Base-by-base conservation (phyloP, 1,140 invertebrate species). In the Drosophila kanapiae region DNA sequence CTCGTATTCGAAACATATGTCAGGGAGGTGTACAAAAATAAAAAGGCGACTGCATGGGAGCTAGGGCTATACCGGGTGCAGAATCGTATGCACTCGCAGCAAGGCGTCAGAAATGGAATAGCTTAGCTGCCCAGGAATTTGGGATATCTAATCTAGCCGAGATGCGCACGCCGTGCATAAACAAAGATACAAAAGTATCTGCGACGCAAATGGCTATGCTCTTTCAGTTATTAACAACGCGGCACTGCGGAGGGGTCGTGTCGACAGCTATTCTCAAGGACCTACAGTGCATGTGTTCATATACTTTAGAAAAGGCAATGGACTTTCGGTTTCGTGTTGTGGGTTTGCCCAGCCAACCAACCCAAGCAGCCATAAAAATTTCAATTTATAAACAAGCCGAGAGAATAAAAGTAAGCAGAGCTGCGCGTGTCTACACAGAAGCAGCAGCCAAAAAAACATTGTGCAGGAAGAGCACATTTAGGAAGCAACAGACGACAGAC, bases 111-210 rank as follows among this genome's bases (percentile, higher is more conserved):
- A 60, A 53, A 14, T 57, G 67, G 47, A 54, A 57, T 40, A 23
- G 48, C 40, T 69, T 33, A 31, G 61, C 14, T 69, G 37, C 27
- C 59, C 61, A 31, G 23, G 43, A 48, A 62, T 35, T 62, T 42
- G n/a, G 23, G 33, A 42, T 10, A 75, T 42, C 69, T 18, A 11
- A 47, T 18, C 23, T 62, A 13, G 49, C 16, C 61, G 61, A 56
- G 49, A 70, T 70, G 37, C 42, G 40, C 58, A 54, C 29, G 29
- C 14, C 23, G 60, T 48, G 51, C 69, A 79, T 80, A 80, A 81
- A 80, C 74, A 84, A 72, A 84, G 78, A 85, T 75, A 75, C 74
- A 78, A 75, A 84, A 77, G 77, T 84, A 84, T 72, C 81, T 84
- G 71, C 51, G 62, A 61, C 76, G 76, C 45, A 83, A 71, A 79